phyloP scores from a whole-genome alignment of 2,888 invertebrate genomes.

The Epirrhoe tristata region DNA sequence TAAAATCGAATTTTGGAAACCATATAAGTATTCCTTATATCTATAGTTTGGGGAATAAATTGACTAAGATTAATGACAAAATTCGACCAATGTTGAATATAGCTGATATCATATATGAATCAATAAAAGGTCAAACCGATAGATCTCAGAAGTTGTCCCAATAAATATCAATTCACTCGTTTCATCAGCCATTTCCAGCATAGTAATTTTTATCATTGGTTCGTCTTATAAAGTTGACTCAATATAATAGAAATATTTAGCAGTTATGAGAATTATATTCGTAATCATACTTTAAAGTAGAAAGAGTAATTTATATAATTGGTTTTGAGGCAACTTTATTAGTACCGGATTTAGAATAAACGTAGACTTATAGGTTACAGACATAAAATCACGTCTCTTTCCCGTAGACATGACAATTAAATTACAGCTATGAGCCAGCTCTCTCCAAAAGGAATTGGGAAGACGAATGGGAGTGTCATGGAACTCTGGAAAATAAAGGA shows the following conservation, averaged over 20 bases:
- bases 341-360: constrained; percentile 16
- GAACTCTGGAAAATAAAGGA: too few species aligned
- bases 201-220: constrained; percentile 13
- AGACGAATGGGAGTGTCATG: too few species aligned
- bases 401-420: too few species aligned
- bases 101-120: constrained; percentile 35
- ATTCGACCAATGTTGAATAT: constrained; percentile 49
- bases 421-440: too few species aligned
- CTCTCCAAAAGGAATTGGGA: too few species aligned
- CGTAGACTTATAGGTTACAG: background rate
- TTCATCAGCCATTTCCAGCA: constrained; percentile 26
- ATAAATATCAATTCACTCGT: constrained; percentile 4
- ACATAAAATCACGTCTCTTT: background rate
- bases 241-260: background rate
- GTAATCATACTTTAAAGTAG: background rate
- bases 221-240: constrained; percentile 22
- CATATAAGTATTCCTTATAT: constrained; percentile 47
- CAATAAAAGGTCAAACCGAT: constrained; percentile 2
- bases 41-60: constrained; percentile 75
- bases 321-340: constrained; percentile 23
- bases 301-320: background rate
- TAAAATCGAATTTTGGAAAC: background rate
- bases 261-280: background rate
- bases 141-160: background rate
- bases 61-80: constrained; percentile 75